phyloP scores from a whole-genome alignment of 2,113 vertebrate species.

The Ageneiosus marmoratus region DNA sequence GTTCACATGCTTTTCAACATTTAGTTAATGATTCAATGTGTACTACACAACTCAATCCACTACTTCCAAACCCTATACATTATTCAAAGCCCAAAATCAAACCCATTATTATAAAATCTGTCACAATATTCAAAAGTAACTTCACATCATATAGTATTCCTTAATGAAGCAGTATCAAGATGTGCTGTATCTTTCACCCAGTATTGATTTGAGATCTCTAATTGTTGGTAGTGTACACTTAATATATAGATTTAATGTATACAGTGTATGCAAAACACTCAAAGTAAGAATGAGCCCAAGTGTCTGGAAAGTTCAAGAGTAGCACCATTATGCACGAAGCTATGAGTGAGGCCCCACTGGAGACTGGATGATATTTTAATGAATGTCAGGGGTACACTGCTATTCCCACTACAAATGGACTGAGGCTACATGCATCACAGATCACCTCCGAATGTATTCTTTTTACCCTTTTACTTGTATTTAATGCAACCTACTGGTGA shows the following conservation, averaged over 20 bases:
- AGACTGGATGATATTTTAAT: neutral
- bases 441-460: neutral
- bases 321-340: neutral
- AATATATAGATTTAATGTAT: neutral
- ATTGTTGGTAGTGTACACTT: neutral
- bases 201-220: neutral
- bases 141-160: neutral
- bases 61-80: neutral
- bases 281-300: neutral
- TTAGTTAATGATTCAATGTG: neutral
- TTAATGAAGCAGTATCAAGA: neutral
- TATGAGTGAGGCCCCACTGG: neutral
- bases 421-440: neutral
- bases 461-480: neutral
- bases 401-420: neutral
- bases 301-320: neutral
- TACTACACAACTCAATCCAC: neutral
- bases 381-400: neutral
- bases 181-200: no score
- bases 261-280: neutral
- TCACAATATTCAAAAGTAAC: neutral
- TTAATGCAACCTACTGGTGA: neutral
- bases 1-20: no score
- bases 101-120: neutral
- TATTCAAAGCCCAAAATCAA: neutral